Evolutionary conservation across 2,113 vertebrate genomes (phyloP).

Genomic region (Labeo catla): DNA sequence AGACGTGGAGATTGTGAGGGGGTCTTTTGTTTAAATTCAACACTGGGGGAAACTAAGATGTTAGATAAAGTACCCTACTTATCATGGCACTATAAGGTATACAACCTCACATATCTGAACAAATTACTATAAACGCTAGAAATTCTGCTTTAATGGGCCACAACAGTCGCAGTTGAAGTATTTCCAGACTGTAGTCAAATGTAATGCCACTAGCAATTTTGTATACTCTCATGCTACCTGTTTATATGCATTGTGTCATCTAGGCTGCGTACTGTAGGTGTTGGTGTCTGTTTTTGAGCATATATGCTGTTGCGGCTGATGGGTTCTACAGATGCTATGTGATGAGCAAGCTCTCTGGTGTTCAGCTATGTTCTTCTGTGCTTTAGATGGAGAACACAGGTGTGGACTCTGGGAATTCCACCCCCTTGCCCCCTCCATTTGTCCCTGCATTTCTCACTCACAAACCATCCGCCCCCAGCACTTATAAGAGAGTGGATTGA

Average conservation of each 20-base stretch:
- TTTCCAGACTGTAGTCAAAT: constrained; percentile 6
- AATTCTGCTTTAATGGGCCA: constrained; percentile 28
- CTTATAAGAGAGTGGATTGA: constrained; percentile 68
- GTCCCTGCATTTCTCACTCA: constrained; percentile 19
- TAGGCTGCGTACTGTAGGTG: neutral
- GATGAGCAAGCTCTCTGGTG: constrained; percentile 63
- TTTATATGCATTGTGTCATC: constrained; percentile 3
- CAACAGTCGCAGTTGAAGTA: neutral
- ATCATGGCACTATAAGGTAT: neutral
- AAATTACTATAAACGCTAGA: constrained; percentile 22
- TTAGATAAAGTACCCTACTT: constrained; percentile 36
- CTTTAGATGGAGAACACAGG: constrained; percentile 74
- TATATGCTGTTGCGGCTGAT: constrained; percentile 63
- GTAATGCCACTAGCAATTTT: neutral
- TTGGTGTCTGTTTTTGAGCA: constrained; percentile 30
- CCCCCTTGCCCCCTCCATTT: neutral
- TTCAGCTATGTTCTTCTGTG: constrained; percentile 68
- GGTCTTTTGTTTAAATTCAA: constrained; percentile 45
- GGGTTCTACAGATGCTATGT: constrained; percentile 72
- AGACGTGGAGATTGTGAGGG: neutral
- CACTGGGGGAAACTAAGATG: constrained; percentile 37
- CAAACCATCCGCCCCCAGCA: constrained; percentile 54
- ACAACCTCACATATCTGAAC: constrained; percentile 6
- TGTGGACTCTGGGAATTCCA: constrained; percentile 55
- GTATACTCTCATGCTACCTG: neutral